Conservation (phyloP, 1,140 invertebrate species). For the Drosophila littoralis region DNA sequence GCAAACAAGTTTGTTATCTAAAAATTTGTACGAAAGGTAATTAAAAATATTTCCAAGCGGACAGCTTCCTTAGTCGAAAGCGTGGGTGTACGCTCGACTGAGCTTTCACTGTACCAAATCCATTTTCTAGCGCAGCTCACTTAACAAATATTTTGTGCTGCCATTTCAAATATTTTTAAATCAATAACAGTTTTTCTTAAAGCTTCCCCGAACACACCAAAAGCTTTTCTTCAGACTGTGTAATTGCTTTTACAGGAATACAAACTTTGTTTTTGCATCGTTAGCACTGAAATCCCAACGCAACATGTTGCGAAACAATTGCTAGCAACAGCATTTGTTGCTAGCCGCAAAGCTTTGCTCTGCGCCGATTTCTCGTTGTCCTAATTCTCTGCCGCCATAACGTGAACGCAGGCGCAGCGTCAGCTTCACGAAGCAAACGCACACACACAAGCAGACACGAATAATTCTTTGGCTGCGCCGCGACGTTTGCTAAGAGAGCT, state of each 20-base stretch:
- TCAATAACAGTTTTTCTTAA: too few relatives aligned
- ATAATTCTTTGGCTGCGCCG: constrained; percentile 23
- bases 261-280: neutral
- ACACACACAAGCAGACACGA: neutral
- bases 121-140: too few relatives aligned
- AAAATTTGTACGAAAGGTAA: too few relatives aligned
- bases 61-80: too few relatives aligned
- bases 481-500: constrained; percentile 17
- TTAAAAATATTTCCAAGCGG: too few relatives aligned
- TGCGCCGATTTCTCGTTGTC: constrained; percentile 30
- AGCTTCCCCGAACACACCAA: too few relatives aligned
- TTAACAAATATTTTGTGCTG: too few relatives aligned
- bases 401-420: constrained; percentile 39
- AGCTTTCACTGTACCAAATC: too few relatives aligned
- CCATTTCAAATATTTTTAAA: too few relatives aligned
- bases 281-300: neutral
- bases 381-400: constrained; percentile 35
- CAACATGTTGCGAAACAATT: neutral
- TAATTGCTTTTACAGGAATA: neutral
- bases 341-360: neutral
- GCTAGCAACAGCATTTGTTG: neutral
- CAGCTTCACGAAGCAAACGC: constrained; percentile 9
- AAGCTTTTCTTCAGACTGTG: too few relatives aligned
- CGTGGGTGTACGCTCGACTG: too few relatives aligned
- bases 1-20: too few relatives aligned